These are phyloP conservation scores for Megalops cyprinoides DNA, from an alignment of 2,797 vertebrate species.

Conservation along the genomic window DNA sequence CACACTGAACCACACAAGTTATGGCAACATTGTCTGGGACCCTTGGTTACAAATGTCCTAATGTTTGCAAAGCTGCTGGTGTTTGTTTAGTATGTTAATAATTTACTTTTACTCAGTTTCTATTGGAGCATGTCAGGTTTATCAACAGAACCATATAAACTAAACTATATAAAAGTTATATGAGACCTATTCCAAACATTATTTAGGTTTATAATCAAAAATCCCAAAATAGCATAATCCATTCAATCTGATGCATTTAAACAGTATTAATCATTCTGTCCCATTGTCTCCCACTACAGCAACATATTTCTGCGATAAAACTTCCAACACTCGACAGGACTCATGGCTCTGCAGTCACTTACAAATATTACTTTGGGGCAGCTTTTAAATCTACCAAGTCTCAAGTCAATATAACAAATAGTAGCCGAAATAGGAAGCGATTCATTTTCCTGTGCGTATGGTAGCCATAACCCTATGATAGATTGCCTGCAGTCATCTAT, in stretches of 20 bases:
- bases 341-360: neutral
- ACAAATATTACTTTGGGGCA: slow-evolving; percentile 19
- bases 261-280: neutral
- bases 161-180: neutral
- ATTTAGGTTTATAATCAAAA: neutral
- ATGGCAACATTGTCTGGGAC: neutral
- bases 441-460: slow-evolving; percentile 14
- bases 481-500: slow-evolving; percentile 14
- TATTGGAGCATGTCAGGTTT: neutral
- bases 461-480: slow-evolving; percentile 17
- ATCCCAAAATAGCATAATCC: neutral
- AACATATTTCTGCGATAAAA: neutral
- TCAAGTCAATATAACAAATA: slow-evolving; percentile 28
- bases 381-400: slow-evolving; percentile 14
- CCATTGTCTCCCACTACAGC: neutral
- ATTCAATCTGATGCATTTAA: neutral
- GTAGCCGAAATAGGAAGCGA: neutral
- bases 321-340: neutral
- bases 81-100: slow-evolving; percentile 33
- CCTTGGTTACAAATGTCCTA: slow-evolving; percentile 28
- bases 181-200: no score
- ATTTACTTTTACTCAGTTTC: slow-evolving; percentile 25
- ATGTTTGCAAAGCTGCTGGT: slow-evolving; percentile 13
- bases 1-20: neutral
- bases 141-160: neutral